Conservation (phyloP, 1,140 invertebrate genomes). For the Bombus balteatus region DNA sequence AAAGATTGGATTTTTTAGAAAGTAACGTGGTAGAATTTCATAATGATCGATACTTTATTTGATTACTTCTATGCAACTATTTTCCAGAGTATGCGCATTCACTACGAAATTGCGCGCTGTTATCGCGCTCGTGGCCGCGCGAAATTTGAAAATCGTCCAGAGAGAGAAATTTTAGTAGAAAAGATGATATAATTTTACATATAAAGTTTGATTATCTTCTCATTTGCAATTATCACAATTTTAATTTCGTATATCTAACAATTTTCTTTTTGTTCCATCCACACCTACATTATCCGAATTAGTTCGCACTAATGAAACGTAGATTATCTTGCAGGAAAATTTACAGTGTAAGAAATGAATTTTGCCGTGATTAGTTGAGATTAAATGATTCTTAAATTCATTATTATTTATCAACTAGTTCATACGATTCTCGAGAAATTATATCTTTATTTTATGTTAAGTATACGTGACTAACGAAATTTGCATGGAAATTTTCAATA, state of each 20-base stretch:
- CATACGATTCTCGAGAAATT: not conserved
- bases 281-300: not conserved
- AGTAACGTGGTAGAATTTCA: not conserved
- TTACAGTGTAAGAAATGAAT: not conserved
- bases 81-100: not conserved
- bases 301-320: not conserved
- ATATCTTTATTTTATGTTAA: too few relatives aligned
- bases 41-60: not conserved
- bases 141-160: slow-evolving; percentile 22
- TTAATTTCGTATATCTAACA: not conserved
- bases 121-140: not conserved
- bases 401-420: not conserved
- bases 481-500: not conserved
- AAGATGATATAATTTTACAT: not conserved
- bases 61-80: not conserved
- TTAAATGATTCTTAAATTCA: not conserved
- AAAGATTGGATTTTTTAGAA: not conserved
- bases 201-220: not conserved
- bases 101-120: slow-evolving; percentile 10
- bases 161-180: not conserved
- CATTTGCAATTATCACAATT: not conserved
- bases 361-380: not conserved
- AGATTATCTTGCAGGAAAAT: not conserved
- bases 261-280: not conserved
- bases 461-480: too few relatives aligned